Conservation (phyloP, 2,113 vertebrate genomes). For the Aramus guarauna region DNA sequence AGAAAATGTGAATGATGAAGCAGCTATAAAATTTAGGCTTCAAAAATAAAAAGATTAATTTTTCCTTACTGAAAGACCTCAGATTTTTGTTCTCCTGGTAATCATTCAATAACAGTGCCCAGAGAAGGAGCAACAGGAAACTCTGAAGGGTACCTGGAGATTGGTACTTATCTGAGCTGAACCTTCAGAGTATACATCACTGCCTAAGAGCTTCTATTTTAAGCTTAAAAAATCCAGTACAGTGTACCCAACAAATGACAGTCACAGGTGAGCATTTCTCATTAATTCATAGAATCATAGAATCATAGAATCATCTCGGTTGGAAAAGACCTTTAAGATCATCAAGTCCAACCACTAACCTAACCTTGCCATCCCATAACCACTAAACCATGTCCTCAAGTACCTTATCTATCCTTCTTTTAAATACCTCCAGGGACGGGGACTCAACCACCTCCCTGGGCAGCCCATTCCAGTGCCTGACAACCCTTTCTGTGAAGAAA, state of each 20-base stretch:
- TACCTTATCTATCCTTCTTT: too few relatives aligned
- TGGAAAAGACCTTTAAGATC: too few relatives aligned
- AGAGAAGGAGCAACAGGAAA: background rate
- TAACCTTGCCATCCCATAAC: too few relatives aligned
- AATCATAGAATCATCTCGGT: too few relatives aligned
- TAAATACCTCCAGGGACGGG: too few relatives aligned
- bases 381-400: too few relatives aligned
- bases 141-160: background rate
- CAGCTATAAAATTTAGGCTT: background rate
- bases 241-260: background rate
- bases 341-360: too few relatives aligned
- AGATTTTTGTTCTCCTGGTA: background rate
- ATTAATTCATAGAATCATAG: too few relatives aligned
- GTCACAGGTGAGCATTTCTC: background rate
- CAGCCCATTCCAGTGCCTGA: too few relatives aligned
- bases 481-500: too few relatives aligned
- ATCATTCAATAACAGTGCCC: background rate
- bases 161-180: background rate
- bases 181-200: background rate
- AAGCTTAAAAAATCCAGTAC: background rate
- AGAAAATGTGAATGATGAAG: background rate
- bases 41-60: background rate
- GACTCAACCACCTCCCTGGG: too few relatives aligned
- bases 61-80: background rate
- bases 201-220: background rate